Conservation (phyloP, 2,888 invertebrate species). For the Cheilosia vulpina region DNA sequence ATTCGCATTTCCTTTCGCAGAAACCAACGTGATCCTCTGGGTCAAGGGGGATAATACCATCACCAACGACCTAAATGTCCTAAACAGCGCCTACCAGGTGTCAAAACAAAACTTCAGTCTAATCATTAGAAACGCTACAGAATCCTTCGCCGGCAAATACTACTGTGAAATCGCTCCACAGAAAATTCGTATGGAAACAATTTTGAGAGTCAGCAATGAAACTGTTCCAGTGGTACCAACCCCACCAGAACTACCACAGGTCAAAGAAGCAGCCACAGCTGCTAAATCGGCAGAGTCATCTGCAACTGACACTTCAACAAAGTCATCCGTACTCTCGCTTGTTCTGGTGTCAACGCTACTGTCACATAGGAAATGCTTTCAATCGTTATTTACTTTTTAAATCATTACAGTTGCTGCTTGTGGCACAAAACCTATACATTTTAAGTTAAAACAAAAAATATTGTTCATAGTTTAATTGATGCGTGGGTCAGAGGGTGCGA, state of each 20-base stretch:
- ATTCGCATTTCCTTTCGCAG: slow-evolving; percentile 6
- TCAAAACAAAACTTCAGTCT: slow-evolving; percentile 51
- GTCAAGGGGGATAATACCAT: slow-evolving; percentile 58
- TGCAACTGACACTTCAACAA: neutral
- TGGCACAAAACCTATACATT: slow-evolving; percentile 22
- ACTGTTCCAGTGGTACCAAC: slow-evolving; percentile 5
- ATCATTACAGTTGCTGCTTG: slow-evolving; percentile 11
- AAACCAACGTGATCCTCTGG: slow-evolving; percentile 64
- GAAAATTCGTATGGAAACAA: slow-evolving; percentile 60
- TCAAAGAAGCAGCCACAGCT: slow-evolving; percentile 48
- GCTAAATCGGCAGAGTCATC: slow-evolving; percentile 28
- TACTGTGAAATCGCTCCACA: slow-evolving; percentile 60
- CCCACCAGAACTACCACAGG: slow-evolving; percentile 38
- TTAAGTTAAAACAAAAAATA: slow-evolving; percentile 33
- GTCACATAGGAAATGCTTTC: slow-evolving; percentile 32
- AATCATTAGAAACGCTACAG: slow-evolving; percentile 60
- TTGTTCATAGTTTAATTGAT: slow-evolving; percentile 51
- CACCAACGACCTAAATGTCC: slow-evolving; percentile 52
- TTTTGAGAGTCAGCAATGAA: slow-evolving; percentile 56
- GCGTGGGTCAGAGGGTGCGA: slow-evolving; percentile 37
- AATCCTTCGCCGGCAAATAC: slow-evolving; percentile 58
- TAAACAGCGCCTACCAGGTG: slow-evolving; percentile 51
- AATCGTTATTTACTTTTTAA: slow-evolving; percentile 50
- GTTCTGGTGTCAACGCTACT: slow-evolving; percentile 22
- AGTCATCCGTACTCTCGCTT: neutral